Base-by-base conservation (phyloP, 2,113 vertebrate species). In the Mungos mungo region DNA sequence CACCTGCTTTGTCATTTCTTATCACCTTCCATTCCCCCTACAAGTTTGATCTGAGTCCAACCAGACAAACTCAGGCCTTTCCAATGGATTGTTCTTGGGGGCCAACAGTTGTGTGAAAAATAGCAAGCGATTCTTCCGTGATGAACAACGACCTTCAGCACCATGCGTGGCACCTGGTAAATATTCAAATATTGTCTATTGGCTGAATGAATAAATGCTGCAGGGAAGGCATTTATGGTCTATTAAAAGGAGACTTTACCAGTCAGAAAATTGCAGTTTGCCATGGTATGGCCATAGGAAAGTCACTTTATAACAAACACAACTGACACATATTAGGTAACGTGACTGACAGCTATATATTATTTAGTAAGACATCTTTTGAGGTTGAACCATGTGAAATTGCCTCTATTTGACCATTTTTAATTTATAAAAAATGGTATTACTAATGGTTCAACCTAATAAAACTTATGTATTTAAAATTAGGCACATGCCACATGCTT, bases 381-480 rank as follows among this genome's bases (percentile, higher is more conserved):
- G 63, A 77, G 29, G 4, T 41, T 79, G 27, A 81, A 27, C n/a
- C 31, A 31, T 60, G 80, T 76, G 21, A 95, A 71, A 88, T 87
- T 54, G 27, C 31, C 50, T 83, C n/a, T 87, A 4, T 93, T 81
- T 71, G 74, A 41, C 57, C 65, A 92, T 63, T 97, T 92, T 71
- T 33, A 7, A 65, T 66, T 90, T 86, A 76, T 10, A 81, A 96
- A 96, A 96, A 63, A 92, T 71, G 90, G 35, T 50, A 95, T n/a
- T 38, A 35, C 63, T 87, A 35, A 77, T 87, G 52, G 11, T 31
- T 92, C 90, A 81, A n/a, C 33, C 50, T 72, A 90, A 90, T 71
- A 84, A 84, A 96, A 63, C n/a, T 35, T 96, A 86, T 72, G n/a
- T 85, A 54, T 96, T 96, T 97, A 88, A 93, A 97, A 87, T 71